Evolutionary conservation across 2,113 vertebrate genomes (phyloP).

Genomic region (Todiramphus chloris): DNA sequence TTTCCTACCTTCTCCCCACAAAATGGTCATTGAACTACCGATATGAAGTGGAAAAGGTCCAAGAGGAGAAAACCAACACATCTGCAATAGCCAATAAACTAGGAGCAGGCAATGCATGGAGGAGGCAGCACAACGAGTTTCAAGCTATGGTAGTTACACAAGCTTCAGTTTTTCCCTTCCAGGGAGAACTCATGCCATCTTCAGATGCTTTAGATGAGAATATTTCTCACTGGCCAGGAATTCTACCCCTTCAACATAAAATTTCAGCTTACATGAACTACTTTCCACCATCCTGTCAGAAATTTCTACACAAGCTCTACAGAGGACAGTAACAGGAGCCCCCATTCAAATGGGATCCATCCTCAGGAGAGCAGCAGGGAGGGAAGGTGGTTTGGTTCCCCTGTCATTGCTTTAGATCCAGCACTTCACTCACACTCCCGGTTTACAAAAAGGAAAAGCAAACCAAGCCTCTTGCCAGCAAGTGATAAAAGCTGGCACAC

Average conservation of each 20-base stretch:
- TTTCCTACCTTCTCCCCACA: not conserved
- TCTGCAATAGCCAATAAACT: not conserved
- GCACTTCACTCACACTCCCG: not conserved
- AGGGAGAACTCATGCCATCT: not conserved
- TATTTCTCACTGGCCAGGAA: not conserved
- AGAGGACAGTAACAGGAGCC: not conserved
- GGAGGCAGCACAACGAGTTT: not conserved
- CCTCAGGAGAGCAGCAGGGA: fast-evolving
- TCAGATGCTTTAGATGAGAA: not conserved
- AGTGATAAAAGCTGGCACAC: not conserved
- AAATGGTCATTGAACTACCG: not conserved
- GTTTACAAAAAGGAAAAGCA: not conserved
- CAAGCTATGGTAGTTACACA: not conserved
- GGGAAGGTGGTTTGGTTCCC: not conserved
- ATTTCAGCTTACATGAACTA: not conserved
- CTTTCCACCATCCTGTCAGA: not conserved
- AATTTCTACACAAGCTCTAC: not conserved
- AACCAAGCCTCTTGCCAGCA: not conserved
- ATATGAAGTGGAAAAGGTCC: not conserved
- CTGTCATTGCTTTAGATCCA: not conserved
- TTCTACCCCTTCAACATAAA: not conserved
- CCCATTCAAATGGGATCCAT: not conserved
- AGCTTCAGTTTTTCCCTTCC: not conserved
- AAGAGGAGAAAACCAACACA: not conserved
- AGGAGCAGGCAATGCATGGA: not conserved